Percentiles rank a stretch among this genome's conserved stretches.
These are phyloP conservation scores for Lasiurus borealis DNA, from an alignment of 2,113 vertebrate species.

Conservation along the genomic window DNA sequence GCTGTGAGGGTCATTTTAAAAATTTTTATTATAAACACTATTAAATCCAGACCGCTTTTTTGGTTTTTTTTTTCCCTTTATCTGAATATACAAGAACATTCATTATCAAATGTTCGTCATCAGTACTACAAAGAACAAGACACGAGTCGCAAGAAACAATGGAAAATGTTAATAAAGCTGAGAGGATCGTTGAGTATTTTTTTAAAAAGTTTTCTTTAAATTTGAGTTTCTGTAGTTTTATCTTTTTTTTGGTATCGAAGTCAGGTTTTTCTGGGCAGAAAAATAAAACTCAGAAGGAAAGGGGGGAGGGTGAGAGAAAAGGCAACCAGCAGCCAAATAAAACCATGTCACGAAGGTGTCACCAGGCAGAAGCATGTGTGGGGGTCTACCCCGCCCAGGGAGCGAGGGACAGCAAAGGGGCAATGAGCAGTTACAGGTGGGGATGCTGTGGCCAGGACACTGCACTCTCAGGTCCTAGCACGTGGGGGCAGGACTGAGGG, in stretches of 20 bases:
- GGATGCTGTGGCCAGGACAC: not conserved
- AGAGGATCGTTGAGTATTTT: conserved; percentile 88
- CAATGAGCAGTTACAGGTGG: not conserved
- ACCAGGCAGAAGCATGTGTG: conserved; percentile 55
- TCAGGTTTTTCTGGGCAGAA: conserved; percentile 91
- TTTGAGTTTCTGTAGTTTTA: conserved; percentile 88
- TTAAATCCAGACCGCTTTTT: conserved; percentile 94
- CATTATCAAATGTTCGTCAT: conserved; percentile 92
- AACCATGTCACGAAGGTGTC: conserved; percentile 55
- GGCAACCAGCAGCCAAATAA: conserved; percentile 79
- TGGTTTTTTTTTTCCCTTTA: conserved; percentile 92
- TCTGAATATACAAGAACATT: conserved; percentile 94
- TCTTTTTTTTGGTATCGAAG: conserved; percentile 96
- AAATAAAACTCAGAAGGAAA: conserved; percentile 81
- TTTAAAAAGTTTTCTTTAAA: conserved; percentile 76
- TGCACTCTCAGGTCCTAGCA: not conserved
- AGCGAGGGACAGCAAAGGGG: not conserved
- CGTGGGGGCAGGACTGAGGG: too few relatives aligned
- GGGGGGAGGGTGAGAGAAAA: conserved; percentile 72
- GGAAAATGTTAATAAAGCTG: conserved; percentile 94
- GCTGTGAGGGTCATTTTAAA: conserved; percentile 90
- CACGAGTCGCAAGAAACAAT: conserved; percentile 92
- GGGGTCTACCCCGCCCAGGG: not conserved
- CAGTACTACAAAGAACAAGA: conserved; percentile 92
- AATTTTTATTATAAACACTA: conserved; percentile 91